Conservation (phyloP, 2,113 vertebrate species). For the Megaleporinus macrocephalus region DNA sequence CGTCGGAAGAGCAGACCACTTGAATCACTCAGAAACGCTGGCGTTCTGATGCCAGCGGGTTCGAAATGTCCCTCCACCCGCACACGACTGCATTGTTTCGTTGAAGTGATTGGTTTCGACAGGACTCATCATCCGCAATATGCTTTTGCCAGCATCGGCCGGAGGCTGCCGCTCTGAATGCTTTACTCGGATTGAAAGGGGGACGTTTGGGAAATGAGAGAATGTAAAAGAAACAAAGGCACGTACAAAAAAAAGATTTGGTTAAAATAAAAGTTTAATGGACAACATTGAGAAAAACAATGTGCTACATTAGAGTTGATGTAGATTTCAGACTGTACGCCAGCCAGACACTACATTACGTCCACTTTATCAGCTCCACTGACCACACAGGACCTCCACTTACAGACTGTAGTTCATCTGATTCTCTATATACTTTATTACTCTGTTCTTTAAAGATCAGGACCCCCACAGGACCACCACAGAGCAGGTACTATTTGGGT, state of each 20-base stretch:
- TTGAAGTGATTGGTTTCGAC: slow-evolving; percentile 26
- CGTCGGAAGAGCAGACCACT: not conserved
- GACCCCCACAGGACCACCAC: too few relatives aligned
- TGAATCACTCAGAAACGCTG: not conserved
- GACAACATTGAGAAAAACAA: too few relatives aligned
- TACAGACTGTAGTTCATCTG: too few relatives aligned
- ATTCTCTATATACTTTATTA: too few relatives aligned
- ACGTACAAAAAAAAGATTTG: not conserved
- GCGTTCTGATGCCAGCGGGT: not conserved
- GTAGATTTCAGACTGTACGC: too few relatives aligned
- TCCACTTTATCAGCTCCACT: too few relatives aligned
- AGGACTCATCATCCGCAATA: slow-evolving; percentile 30
- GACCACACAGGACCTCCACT: too few relatives aligned
- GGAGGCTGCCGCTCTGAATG: not conserved
- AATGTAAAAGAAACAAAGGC: not conserved
- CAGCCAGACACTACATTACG: too few relatives aligned
- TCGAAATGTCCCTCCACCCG: slow-evolving; percentile 19
- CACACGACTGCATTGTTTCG: slow-evolving; percentile 8
- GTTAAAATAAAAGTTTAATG: not conserved
- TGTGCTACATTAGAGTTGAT: too few relatives aligned
- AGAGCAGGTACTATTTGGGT: too few relatives aligned
- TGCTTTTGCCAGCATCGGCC: slow-evolving; percentile 30
- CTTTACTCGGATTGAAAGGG: not conserved
- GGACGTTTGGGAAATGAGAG: not conserved
- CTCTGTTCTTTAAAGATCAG: too few relatives aligned